Percentiles rank a stretch among this genome's conserved stretches.
Conservation (phyloP, 2,113 vertebrate species). For the Symphodus melops region DNA sequence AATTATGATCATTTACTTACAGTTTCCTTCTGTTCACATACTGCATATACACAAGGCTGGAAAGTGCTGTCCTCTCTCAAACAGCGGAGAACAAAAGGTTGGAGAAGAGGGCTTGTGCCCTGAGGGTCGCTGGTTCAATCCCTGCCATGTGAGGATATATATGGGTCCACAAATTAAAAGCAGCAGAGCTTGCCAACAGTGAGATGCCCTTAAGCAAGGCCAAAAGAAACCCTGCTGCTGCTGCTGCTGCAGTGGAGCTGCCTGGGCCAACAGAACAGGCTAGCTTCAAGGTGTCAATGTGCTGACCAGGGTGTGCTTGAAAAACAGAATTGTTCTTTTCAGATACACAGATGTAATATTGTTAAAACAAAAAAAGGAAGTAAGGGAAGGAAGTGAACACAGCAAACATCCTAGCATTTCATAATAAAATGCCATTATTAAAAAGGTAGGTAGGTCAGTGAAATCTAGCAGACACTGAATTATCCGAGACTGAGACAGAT, state of each 20-base stretch:
- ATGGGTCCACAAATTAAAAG: not conserved
- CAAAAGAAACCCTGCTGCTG: not conserved
- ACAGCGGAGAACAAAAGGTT: not conserved
- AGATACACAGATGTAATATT: no score
- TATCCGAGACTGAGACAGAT: constrained; percentile 27
- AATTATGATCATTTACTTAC: not conserved
- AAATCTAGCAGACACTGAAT: constrained; percentile 1
- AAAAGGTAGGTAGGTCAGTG: not conserved
- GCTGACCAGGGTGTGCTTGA: not conserved
- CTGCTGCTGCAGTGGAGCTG: not conserved
- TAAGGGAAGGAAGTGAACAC: no score
- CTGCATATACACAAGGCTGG: not conserved
- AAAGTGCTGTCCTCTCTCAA: not conserved
- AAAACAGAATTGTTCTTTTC: not conserved
- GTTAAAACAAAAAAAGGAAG: no score
- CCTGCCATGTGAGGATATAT: not conserved
- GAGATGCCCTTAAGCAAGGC: constrained; percentile 19
- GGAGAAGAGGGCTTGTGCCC: not conserved
- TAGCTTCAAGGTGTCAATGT: not conserved
- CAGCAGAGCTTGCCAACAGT: not conserved
- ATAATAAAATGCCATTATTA: not conserved
- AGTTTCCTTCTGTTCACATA: not conserved
- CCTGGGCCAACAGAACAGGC: not conserved
- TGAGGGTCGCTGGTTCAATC: not conserved
- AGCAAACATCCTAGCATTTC: no score